Percentiles rank a stretch among this genome's conserved stretches.
phyloP scores from a whole-genome alignment of 2,797 vertebrate species.

The Delichon dasypus region DNA sequence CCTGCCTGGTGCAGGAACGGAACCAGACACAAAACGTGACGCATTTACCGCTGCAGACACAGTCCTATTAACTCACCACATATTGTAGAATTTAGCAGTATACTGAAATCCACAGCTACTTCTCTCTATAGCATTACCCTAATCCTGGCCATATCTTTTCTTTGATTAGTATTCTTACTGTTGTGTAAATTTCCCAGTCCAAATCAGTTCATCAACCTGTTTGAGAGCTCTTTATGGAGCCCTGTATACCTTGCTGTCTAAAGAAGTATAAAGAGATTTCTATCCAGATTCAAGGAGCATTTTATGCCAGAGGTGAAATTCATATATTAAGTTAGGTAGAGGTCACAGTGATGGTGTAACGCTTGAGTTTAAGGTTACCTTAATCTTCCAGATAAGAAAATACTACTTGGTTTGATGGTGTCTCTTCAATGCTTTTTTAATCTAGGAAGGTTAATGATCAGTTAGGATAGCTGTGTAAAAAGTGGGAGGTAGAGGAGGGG shows the following conservation, averaged over 20 bases:
- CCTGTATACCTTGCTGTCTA: neutral
- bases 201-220: neutral
- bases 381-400: neutral
- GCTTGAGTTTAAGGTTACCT: neutral
- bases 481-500: neutral
- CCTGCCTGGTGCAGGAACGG: too few species aligned
- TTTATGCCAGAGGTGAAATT: neutral
- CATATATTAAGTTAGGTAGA: neutral
- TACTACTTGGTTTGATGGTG: neutral
- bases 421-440: neutral
- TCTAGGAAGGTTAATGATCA: neutral
- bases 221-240: neutral
- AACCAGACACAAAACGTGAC: too few species aligned
- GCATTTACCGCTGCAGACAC: neutral
- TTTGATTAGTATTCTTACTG: neutral
- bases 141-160: neutral
- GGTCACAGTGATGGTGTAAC: neutral
- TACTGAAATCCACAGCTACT: neutral
- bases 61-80: neutral
- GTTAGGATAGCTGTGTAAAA: neutral
- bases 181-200: neutral
- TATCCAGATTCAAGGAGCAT: neutral
- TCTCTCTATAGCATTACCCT: neutral
- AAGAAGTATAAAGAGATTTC: neutral
- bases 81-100: neutral